Evolutionary conservation across 2,797 vertebrate genomes (phyloP).

Genomic region (Graptemys geographica): DNA sequence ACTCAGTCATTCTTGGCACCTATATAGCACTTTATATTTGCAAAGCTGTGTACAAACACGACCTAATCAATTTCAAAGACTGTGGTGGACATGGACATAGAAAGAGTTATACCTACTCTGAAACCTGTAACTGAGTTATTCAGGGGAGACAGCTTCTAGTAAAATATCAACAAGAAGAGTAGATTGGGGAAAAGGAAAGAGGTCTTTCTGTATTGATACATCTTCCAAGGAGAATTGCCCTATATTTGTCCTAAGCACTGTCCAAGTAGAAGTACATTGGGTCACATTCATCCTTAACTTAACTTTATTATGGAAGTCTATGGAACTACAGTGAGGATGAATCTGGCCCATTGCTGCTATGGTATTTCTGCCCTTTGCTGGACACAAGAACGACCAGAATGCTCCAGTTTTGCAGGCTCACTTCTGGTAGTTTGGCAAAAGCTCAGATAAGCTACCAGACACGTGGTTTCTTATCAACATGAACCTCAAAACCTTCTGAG

Average conservation of each 20-base stretch:
- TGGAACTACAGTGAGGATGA: not conserved
- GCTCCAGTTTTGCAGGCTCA: not conserved
- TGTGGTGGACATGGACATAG: not conserved
- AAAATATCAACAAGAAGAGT: not conserved
- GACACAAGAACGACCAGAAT: not conserved
- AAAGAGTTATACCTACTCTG: not conserved
- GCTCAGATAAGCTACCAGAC: not conserved
- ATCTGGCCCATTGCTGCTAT: not conserved
- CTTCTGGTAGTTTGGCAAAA: not conserved
- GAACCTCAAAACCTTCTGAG: not conserved
- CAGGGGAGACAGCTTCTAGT: not conserved
- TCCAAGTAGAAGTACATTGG: not conserved
- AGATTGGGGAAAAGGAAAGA: not conserved
- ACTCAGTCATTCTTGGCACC: not conserved
- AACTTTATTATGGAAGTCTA: not conserved
- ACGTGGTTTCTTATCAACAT: not conserved
- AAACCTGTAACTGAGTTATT: not conserved
- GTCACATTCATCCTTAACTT: not conserved
- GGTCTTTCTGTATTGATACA: not conserved
- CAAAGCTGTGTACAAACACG: not conserved
- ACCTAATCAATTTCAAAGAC: not conserved
- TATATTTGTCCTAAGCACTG: not conserved
- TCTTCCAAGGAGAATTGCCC: not conserved
- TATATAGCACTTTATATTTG: not conserved
- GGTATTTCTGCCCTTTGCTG: not conserved